These are phyloP conservation scores for Cervus canadensis DNA, from an alignment of 2,113 vertebrate species.

Conservation along the genomic window DNA sequence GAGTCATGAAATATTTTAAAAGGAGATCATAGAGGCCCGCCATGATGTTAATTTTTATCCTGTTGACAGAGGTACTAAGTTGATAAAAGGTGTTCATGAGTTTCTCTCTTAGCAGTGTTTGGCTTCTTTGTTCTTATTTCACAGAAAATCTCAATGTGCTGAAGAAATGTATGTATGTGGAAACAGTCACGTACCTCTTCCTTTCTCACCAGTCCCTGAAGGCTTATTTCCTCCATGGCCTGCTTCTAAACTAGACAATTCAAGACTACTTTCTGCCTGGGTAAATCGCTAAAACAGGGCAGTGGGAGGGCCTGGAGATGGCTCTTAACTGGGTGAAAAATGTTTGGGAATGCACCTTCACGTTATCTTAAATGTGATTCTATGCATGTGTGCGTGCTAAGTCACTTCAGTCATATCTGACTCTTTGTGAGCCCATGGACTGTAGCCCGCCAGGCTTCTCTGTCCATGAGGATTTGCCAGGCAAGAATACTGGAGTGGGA, in stretches of 20 bases:
- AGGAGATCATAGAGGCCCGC: neutral
- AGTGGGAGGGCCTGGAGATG: neutral
- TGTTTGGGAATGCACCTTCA: neutral
- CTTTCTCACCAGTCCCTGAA: neutral
- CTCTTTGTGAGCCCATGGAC: neutral
- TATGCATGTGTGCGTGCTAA: neutral
- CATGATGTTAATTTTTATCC: neutral
- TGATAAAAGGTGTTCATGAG: neutral
- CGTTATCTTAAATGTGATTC: neutral
- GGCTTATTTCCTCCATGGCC: neutral
- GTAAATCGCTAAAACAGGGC: neutral
- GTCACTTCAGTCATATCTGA: neutral
- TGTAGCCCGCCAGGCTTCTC: neutral
- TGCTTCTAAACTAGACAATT: neutral
- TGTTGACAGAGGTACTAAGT: neutral
- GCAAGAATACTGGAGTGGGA: neutral
- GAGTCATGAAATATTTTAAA: neutral
- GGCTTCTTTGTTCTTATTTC: conserved; percentile 20
- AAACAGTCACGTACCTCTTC: neutral
- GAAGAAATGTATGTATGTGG: neutral
- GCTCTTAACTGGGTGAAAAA: neutral
- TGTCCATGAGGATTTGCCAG: neutral
- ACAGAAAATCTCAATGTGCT: conserved; percentile 4
- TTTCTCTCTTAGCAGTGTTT: neutral
- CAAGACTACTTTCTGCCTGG: neutral